Base-by-base conservation (phyloP, 2,888 invertebrate species). In the Asteroscopus sphinx region DNA sequence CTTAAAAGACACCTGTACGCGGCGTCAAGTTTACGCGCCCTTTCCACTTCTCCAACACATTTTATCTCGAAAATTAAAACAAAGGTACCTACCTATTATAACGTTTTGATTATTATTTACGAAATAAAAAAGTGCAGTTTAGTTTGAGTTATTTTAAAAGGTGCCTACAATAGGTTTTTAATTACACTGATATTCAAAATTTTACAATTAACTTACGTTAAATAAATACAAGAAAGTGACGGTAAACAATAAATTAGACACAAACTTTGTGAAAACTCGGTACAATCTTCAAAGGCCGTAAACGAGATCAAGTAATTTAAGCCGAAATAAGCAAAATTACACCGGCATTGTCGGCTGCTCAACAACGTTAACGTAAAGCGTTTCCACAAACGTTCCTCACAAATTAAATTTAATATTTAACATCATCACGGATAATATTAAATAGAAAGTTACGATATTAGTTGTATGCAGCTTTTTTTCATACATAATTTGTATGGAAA, bases 221-320 rank as follows among this genome's bases (percentile, higher is more conserved):
- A 87, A 89, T 86, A 88, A 87, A 89, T 86, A 84, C 81, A 85
- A 89, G 85, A 88, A 83, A 88, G 88, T 88, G 89, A 89, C 85
- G 83, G 83, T 89, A 90, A 90, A 92, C 91, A 92, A 92, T 91
- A 91, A 93, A 92, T 92, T 91, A 92, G 86, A 88, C 86, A 81
- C 83, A 90, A 92, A 92, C 86, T 93, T 91, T 86, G 84, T 59
- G 85, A 87, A 89, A 92, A 91, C 89, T 91, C 88, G 80, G 88
- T 86, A 87, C 86, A 89, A 91, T 91, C 89, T 92, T 90, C 92
- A 90, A 93, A 92, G 88, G 82, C 83, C 86, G 88, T 91, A 91
- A 92, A 91, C 89, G 88, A 91, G 90, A 92, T 93, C 90, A 90
- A 92, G 90, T 89, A 90, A 92, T 92, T 91, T 92, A 89, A 88